Evolutionary conservation across 2,113 vertebrate genomes (phyloP).

Genomic region (Zosterops borbonicus): DNA sequence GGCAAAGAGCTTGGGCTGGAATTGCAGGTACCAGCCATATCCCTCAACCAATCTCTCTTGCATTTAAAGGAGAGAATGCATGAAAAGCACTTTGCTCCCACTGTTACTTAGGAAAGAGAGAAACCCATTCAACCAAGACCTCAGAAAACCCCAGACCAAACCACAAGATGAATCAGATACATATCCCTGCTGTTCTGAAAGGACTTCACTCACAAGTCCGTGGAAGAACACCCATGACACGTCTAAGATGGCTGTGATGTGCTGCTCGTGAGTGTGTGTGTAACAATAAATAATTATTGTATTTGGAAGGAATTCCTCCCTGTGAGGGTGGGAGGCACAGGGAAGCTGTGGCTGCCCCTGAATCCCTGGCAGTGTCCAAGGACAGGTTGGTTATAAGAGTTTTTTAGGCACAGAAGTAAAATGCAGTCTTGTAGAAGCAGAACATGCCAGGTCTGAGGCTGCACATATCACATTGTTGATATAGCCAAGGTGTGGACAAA

Average conservation of each 20-base stretch:
- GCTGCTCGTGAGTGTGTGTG: not conserved
- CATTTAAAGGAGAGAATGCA: not conserved
- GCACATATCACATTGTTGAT: accelerated
- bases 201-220: not conserved
- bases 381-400: not conserved
- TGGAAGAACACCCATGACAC: accelerated
- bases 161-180: not conserved
- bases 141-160: not conserved
- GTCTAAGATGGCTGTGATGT: not conserved
- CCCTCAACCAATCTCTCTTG: not conserved
- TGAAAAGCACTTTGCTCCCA: not conserved
- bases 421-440: not conserved
- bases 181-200: not conserved
- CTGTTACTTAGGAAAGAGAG: not conserved
- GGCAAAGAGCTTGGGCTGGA: constrained; percentile 3
- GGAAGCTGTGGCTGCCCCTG: not conserved
- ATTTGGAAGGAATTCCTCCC: not conserved
- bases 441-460: not conserved
- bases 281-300: not conserved
- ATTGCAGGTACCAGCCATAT: not conserved
- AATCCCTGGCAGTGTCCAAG: not conserved
- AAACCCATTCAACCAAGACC: accelerated
- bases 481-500: not conserved
- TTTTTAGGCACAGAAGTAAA: not conserved
- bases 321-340: accelerated